phyloP scores from a whole-genome alignment of 1,140 invertebrate species.

The Heterodera carotae region DNA sequence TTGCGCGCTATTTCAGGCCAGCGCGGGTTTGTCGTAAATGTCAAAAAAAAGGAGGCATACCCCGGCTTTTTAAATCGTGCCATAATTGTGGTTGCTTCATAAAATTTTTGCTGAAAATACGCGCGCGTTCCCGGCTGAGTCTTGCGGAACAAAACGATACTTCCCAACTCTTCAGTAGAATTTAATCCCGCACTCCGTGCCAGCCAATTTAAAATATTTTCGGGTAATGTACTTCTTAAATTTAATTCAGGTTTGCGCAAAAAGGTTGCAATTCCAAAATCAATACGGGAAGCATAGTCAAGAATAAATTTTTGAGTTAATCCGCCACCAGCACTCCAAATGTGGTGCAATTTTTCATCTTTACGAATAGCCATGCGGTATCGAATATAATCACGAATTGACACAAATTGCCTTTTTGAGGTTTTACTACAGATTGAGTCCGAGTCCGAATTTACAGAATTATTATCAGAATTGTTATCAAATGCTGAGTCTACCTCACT shows the following conservation, averaged over 20 bases:
- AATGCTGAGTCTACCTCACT: too few species aligned
- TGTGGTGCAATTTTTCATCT: not conserved
- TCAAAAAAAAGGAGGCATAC: too few species aligned
- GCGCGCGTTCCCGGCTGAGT: not conserved
- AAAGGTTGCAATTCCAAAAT: not conserved
- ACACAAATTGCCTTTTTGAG: not conserved
- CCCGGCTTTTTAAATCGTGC: too few species aligned
- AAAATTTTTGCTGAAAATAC: constrained; percentile 1
- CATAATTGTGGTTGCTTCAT: too few species aligned
- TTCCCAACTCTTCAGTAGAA: not conserved
- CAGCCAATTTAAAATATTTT: not conserved
- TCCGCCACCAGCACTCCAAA: not conserved
- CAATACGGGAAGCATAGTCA: not conserved
- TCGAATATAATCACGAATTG: not conserved
- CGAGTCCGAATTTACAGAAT: not conserved
- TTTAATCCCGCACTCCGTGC: not conserved
- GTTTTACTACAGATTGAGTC: too few species aligned
- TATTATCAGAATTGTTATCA: not conserved
- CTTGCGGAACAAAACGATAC: too few species aligned
- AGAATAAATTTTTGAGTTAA: not conserved
- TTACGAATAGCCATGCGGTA: not conserved
- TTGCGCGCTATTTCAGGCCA: too few species aligned
- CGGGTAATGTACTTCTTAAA: not conserved
- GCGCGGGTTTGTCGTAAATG: too few species aligned
- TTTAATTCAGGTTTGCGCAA: not conserved